A percentile compares a stretch with the other conserved stretches of the same genome.
phyloP scores from a whole-genome alignment of 2,797 vertebrate genomes.

The Neosilurus hyrtlii region DNA sequence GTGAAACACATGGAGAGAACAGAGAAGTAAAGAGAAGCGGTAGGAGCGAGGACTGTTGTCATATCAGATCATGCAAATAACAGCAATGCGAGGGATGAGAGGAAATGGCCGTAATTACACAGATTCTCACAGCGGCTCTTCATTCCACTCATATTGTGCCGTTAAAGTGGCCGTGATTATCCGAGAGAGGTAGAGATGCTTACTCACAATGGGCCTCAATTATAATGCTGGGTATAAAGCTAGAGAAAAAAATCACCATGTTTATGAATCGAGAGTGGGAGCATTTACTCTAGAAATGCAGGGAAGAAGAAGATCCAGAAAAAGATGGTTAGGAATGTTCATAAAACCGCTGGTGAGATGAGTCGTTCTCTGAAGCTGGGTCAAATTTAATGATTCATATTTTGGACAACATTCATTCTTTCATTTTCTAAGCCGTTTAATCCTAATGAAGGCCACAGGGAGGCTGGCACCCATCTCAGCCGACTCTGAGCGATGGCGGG shows the following conservation, averaged over 20 bases:
- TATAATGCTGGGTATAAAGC: neutral
- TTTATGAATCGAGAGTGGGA: neutral
- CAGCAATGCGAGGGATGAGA: neutral
- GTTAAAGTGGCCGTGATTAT: slow-evolving; percentile 12
- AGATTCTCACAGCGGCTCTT: neutral
- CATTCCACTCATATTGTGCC: slow-evolving; percentile 3
- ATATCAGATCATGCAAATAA: slow-evolving; percentile 17
- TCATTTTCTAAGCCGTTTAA: no score
- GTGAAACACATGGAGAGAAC: neutral
- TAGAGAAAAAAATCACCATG: neutral
- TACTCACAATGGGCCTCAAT: neutral
- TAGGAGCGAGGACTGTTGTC: neutral
- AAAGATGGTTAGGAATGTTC: neutral
- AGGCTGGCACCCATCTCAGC: no score
- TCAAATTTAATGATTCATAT: no score
- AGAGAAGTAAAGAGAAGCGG: neutral
- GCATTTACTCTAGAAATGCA: neutral
- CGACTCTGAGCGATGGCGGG: no score
- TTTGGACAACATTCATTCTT: no score
- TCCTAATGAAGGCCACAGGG: no score
- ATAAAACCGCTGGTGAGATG: no score
- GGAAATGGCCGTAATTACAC: slow-evolving; percentile 21
- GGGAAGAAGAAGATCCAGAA: neutral
- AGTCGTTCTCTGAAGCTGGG: no score
- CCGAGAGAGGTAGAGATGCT: neutral